phyloP scores from a whole-genome alignment of 2,113 vertebrate genomes.

The Neolamprologus longior region DNA sequence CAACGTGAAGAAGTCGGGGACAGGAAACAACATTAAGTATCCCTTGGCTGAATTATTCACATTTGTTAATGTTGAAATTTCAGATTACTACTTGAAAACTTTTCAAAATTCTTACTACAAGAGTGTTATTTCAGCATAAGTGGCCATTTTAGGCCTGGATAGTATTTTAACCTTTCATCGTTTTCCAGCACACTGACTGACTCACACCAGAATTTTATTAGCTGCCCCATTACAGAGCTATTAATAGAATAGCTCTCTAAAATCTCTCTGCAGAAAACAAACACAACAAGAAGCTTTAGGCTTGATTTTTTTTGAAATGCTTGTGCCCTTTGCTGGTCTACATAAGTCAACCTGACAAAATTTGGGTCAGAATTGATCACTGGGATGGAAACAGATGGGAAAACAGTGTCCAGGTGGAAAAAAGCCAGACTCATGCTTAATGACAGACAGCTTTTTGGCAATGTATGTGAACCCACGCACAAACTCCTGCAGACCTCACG shows the following conservation, averaged over 20 bases:
- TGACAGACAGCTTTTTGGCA: slow-evolving; percentile 44
- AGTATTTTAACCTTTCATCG: not conserved
- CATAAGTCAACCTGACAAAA: not conserved
- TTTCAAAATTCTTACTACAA: not conserved
- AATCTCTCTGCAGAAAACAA: not conserved
- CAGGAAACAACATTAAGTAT: not conserved
- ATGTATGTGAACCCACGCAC: not conserved
- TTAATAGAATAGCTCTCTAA: not conserved
- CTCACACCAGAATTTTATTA: not conserved
- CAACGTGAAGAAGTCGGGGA: not conserved
- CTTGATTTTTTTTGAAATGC: not conserved
- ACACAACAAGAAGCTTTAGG: not conserved
- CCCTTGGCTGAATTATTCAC: not conserved
- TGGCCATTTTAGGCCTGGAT: not conserved
- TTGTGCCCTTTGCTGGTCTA: not conserved
- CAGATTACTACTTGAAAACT: not conserved
- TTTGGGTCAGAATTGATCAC: slow-evolving; percentile 45
- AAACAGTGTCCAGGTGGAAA: slow-evolving; percentile 44
- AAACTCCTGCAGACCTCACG: not conserved
- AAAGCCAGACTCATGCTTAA: slow-evolving; percentile 13
- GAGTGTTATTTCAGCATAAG: not conserved
- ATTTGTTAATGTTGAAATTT: not conserved
- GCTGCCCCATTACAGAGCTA: not conserved
- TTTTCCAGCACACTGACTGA: not conserved
- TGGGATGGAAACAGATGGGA: slow-evolving; percentile 43